Conservation (phyloP, 2,797 vertebrate genomes). For the Neosalanx taihuensis region DNA sequence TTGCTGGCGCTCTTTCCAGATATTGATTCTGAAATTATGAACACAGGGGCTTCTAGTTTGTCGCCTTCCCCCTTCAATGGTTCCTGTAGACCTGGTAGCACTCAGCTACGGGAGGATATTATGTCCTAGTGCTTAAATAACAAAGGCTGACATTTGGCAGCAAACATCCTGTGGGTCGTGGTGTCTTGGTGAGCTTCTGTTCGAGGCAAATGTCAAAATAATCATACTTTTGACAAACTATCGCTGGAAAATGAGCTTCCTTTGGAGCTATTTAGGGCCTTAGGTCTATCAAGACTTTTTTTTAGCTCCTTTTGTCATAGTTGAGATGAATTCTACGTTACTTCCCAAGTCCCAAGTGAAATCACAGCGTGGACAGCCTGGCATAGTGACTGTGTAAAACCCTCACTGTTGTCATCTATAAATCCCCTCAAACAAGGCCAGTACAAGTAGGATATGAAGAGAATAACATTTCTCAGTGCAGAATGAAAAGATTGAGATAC, state of each 20-base stretch:
- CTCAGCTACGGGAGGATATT: conserved; percentile 20
- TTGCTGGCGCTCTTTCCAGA: conserved; percentile 33
- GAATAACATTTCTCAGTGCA: no score
- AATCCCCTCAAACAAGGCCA: not conserved
- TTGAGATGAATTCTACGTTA: not conserved
- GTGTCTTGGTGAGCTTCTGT: conserved; percentile 5
- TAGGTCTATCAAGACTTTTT: not conserved
- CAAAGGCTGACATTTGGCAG: conserved; percentile 42
- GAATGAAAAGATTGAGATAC: not conserved
- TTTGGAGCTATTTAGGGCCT: not conserved
- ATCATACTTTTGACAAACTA: conserved; percentile 17
- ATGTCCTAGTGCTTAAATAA: conserved; percentile 35
- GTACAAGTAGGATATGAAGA: not conserved
- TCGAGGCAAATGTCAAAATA: conserved; percentile 42
- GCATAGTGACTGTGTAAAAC: not conserved
- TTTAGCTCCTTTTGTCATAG: not conserved
- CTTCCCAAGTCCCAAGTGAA: not conserved
- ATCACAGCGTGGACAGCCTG: no score
- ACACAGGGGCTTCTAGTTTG: conserved; percentile 40
- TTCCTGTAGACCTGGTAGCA: no score
- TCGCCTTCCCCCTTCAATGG: no score
- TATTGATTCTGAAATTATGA: conserved; percentile 54
- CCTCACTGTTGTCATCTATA: not conserved
- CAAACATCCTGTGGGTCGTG: conserved; percentile 14
- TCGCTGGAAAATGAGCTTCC: not conserved